Evolutionary conservation across 2,888 invertebrate species (phyloP).

Genomic region (Operophtera brumata): DNA sequence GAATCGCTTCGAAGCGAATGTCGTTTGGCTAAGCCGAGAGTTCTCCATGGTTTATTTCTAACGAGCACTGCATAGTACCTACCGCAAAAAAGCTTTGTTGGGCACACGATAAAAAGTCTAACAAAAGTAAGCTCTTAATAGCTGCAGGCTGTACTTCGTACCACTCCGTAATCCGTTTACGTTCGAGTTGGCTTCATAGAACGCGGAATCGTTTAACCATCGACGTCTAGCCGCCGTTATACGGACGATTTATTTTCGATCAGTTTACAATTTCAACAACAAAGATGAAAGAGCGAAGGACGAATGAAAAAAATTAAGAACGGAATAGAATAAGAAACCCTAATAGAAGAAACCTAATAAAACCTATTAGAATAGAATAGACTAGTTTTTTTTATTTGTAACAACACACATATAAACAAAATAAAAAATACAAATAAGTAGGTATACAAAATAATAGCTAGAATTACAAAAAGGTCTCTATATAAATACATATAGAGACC

Average conservation of each 20-base stretch:
- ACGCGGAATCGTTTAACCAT: constrained; percentile 23
- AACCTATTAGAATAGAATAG: too few species aligned
- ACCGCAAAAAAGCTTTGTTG: constrained; percentile 30
- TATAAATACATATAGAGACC: too few species aligned
- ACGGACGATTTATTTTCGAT: constrained; percentile 30
- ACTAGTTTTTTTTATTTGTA: too few species aligned
- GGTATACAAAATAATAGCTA: too few species aligned
- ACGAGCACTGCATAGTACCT: constrained; percentile 41
- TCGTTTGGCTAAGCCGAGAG: too few species aligned
- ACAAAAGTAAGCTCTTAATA: neutral
- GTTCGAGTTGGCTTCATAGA: constrained; percentile 15
- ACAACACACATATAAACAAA: too few species aligned
- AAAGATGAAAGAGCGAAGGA: constrained; percentile 12
- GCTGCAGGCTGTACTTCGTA: neutral
- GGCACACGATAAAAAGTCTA: neutral
- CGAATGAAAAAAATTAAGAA: neutral
- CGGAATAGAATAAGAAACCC: too few species aligned
- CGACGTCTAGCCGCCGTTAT: constrained; percentile 24
- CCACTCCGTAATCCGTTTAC: constrained; percentile 11
- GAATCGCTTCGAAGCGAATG: too few species aligned
- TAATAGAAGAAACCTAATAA: too few species aligned
- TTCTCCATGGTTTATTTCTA: constrained; percentile 26
- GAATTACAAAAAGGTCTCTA: too few species aligned
- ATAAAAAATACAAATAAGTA: too few species aligned
- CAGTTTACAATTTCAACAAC: constrained; percentile 24